Evolutionary conservation across 2,888 invertebrate species (phyloP), one percentile per base, ranked within the genome.

Genomic region (Drosophila imparisetae): DNA sequence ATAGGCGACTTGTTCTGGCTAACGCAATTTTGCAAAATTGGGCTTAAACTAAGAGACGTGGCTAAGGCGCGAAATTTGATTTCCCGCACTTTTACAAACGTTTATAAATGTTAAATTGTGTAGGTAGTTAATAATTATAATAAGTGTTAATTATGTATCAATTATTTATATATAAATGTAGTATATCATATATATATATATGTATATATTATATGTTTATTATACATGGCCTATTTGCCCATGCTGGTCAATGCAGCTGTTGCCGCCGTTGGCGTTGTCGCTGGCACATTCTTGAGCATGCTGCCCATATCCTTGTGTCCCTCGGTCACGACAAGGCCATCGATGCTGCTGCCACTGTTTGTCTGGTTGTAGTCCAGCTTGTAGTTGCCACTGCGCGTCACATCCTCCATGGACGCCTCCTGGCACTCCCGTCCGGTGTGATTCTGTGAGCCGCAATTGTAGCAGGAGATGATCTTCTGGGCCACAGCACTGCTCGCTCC

Each of bases 331-430:
- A 57, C 71, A 45, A 45, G 45, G 27, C 49, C 69, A 29, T 67
- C 67, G 55, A 72, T 74, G 45, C 58, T 69, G 50, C 58, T 57
- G n/a, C 75, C 62, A 24, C 57, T 73, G 53, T 60, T 69, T 5
- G 81, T 71, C 61, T 84, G 79, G 55, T 78, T 85, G 57, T 95
- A 96, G 92, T 96, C 96, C 72, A 96, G 93, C 92, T 95, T 95
- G 90, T 95, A 96, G 73, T 95, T 94, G 78, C 95, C 95, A 78
- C 95, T 95, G 84, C 96, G 95, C 48, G 97, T 97, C 93, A 98
- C 96, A 93, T 98, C 97, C 93, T 98, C 98, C 95, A 98, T 97
- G 66, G 97, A 97, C 77, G 96, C 96, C 92, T 97, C 97, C 91
- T 96, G 96, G 93, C 98, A 98, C 84, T 98, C 98, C 86, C 95